Conservation (phyloP, 2,797 vertebrate genomes). For the Acipenser oxyrinchus region DNA sequence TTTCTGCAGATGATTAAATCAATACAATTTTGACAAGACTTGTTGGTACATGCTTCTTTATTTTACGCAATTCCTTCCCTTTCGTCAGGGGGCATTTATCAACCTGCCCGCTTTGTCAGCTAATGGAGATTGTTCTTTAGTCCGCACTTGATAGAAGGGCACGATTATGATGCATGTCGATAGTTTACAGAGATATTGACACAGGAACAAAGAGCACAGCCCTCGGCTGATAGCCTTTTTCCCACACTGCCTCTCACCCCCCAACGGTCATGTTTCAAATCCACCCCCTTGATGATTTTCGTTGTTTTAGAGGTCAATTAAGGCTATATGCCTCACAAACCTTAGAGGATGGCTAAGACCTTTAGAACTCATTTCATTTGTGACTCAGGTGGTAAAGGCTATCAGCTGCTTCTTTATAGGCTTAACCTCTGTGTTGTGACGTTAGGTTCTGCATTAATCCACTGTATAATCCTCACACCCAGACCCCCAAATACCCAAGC, state of each 20-base stretch:
- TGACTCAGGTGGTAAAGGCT: conserved; percentile 20
- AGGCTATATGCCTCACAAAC: conserved; percentile 28
- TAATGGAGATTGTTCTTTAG: conserved; percentile 96
- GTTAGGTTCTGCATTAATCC: conserved; percentile 28
- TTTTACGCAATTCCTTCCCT: conserved; percentile 98
- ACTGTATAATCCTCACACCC: conserved; percentile 36
- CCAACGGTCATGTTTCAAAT: conserved; percentile 32
- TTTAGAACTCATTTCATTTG: conserved; percentile 32
- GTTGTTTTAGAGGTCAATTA: conserved; percentile 48
- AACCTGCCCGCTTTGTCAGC: conserved; percentile 92
- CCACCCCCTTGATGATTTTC: conserved; percentile 27
- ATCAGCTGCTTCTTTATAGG: conserved; percentile 58
- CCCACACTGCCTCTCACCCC: conserved; percentile 30
- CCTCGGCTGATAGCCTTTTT: conserved; percentile 62
- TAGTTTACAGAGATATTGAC: conserved; percentile 77
- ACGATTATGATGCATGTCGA: conserved; percentile 93
- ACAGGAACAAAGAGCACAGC: conserved; percentile 71
- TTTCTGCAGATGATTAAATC: conserved; percentile 99
- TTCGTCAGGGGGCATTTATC: conserved; percentile 96
- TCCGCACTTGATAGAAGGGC: conserved; percentile 84
- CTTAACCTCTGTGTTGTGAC: conserved; percentile 34
- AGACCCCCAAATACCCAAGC: conserved; percentile 20
- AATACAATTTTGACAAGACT: conserved; percentile 99
- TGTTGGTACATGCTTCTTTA: conserved; percentile 99
- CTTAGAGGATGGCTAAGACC: conserved; percentile 33